Percentiles rank a stretch among this genome's conserved stretches.
phyloP scores from a whole-genome alignment of 2,113 vertebrate species.

The Australoheros scitulus region DNA sequence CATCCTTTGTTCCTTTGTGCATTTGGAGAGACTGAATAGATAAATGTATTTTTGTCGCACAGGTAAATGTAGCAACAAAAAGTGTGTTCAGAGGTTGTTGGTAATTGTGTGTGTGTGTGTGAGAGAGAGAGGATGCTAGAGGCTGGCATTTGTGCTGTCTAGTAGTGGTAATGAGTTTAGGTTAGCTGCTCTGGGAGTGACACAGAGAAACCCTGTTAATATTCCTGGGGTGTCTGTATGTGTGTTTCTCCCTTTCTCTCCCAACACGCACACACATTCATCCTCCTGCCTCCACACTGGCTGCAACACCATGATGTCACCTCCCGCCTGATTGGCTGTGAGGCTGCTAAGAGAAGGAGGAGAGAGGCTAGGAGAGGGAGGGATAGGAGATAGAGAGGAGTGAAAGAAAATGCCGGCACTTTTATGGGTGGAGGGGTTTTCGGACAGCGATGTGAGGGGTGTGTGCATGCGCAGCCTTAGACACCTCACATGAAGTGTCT shows the following conservation, averaged over 20 bases:
- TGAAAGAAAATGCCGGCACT: conserved; percentile 78
- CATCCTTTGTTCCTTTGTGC: conserved; percentile 54
- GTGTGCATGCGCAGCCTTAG: conserved; percentile 29
- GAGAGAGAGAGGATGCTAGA: not conserved
- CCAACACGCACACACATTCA: conserved; percentile 49
- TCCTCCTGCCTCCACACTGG: conserved; percentile 85
- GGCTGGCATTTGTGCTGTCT: conserved; percentile 28
- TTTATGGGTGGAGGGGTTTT: conserved; percentile 65
- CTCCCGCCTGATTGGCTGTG: conserved; percentile 88
- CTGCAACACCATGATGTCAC: conserved; percentile 95
- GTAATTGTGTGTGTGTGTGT: not conserved
- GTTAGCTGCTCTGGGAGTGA: conserved; percentile 55
- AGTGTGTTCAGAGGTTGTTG: conserved; percentile 14
- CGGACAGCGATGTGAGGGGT: conserved; percentile 22
- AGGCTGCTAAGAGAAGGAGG: conserved; percentile 83
- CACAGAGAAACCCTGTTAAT: conserved; percentile 70
- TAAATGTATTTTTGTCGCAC: not conserved
- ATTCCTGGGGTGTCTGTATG: conserved; percentile 81
- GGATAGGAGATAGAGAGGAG: conserved; percentile 36
- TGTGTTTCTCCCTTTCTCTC: conserved; percentile 43
- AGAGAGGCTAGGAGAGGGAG: conserved; percentile 81
- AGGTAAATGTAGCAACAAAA: conserved; percentile 2
- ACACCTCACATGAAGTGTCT: conserved; percentile 49
- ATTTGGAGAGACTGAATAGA: not conserved
- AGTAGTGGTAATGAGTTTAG: conserved; percentile 59